Evolutionary conservation across 2,888 invertebrate species (phyloP), one percentile per base, ranked within the genome.

Genomic region (Philhelius pedissequus): DNA sequence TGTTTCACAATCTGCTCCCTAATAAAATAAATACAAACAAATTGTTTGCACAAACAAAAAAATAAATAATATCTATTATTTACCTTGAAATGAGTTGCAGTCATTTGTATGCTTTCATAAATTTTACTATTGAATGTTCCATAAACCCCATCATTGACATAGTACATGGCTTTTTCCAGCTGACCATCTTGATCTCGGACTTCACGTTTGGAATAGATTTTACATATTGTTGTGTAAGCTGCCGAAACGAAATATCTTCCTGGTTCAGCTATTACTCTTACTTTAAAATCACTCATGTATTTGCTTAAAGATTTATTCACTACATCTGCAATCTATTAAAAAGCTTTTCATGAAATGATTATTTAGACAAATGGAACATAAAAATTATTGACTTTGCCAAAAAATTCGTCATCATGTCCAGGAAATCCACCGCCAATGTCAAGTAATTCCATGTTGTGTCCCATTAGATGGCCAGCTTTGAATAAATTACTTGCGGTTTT

Each of bases 141-240:
- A 92, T 99, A 99, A 78, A 99, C 98, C 5, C 99, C 99, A 92
- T 99, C 99, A 92, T 99, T 99, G 89, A 99, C 96, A 93, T 98
- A 99, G 92, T 99, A 99, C 98, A 99, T 99, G 90, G 93, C 92
- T 3, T 90, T 89, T 64, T 90, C 88, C 68, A 91, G 86, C 74
- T 90, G 89, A 0, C 90, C 90, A 5, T 87, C 87, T 3, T 86
- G 80, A 15, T 86, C 86, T n/a, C 89, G 87, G 3, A 89, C 81
- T 69, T 91, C 90, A 50, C 96, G 93, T 88, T 96, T 96, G 86
- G 97, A 96, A 91, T 99, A 97, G 86, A 99, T 94, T 92, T 96
- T 95, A 89, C 96, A 95, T 75, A 96, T 95, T 48, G 99, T 94
- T 18, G 98, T 98, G 92, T 97, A 99, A 0, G 99, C 98, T 22